These are phyloP conservation scores for Corythucha ciliata DNA, from an alignment of 2,888 invertebrate species.

Conservation along the genomic window DNA sequence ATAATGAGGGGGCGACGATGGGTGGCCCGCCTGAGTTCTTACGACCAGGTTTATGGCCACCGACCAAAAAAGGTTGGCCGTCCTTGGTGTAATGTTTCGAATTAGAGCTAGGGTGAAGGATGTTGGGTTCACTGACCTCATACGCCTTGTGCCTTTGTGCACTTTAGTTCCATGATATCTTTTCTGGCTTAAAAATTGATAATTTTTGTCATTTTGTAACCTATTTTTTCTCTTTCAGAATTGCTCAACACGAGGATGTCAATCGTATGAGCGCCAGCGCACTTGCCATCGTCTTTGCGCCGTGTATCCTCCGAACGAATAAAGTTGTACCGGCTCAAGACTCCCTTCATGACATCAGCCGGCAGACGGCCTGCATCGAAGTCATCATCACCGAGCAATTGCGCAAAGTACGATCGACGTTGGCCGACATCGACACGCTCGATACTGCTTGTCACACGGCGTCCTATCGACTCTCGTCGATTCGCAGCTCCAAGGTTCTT, in stretches of 20 bases:
- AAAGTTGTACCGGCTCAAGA: conserved; percentile 83
- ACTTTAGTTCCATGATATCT: not conserved
- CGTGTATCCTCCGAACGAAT: conserved; percentile 83
- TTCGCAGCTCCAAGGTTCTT: conserved; percentile 60
- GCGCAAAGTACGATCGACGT: conserved; percentile 67
- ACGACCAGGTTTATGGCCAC: too few species aligned
- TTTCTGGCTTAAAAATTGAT: not conserved
- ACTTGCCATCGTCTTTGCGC: conserved; percentile 88
- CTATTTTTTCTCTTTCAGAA: conserved; percentile 44
- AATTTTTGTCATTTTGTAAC: conserved; percentile 11
- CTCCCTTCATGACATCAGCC: conserved; percentile 78
- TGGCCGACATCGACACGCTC: conserved; percentile 82
- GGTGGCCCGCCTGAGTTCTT: too few species aligned
- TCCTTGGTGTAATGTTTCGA: too few species aligned
- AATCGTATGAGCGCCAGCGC: conserved; percentile 89
- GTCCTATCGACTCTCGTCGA: conserved; percentile 62
- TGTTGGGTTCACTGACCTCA: not conserved
- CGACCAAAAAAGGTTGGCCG: too few species aligned
- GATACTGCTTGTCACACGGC: conserved; percentile 83
- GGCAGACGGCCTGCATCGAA: conserved; percentile 83
- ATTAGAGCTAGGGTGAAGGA: too few species aligned
- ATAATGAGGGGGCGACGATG: too few species aligned
- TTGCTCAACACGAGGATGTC: conserved; percentile 73
- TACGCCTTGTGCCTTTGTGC: not conserved
- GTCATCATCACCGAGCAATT: conserved; percentile 82